These are phyloP conservation scores for Amazona guildingii DNA, from an alignment of 2,113 vertebrate species.

Conservation along the genomic window DNA sequence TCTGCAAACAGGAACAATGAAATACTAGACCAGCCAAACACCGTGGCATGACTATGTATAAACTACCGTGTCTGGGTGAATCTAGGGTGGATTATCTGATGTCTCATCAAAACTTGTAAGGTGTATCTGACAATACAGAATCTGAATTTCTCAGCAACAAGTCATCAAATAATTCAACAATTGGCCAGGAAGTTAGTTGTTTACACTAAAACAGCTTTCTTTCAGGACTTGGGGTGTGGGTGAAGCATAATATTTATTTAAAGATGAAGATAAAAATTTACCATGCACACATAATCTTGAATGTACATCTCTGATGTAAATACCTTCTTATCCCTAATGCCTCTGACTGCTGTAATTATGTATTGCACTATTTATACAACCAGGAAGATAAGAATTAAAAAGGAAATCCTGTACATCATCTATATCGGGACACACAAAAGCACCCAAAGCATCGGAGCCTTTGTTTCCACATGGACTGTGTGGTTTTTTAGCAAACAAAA, in stretches of 20 bases:
- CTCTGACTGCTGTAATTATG: slow-evolving; percentile 6
- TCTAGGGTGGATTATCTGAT: not conserved
- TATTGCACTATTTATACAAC: slow-evolving; percentile 1
- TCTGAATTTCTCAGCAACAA: slow-evolving; percentile 30
- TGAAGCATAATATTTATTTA: slow-evolving; percentile 59
- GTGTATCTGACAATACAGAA: not conserved
- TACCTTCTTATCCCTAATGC: not conserved
- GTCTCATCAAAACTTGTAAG: not conserved
- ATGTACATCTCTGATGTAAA: slow-evolving; percentile 50
- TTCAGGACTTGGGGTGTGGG: slow-evolving; percentile 49
- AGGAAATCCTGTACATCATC: not conserved
- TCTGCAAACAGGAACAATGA: not conserved
- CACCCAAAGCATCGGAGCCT: not conserved
- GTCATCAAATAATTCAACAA: slow-evolving; percentile 14
- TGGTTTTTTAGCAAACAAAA: not conserved
- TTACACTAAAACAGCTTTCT: slow-evolving; percentile 46
- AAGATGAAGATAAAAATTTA: slow-evolving; percentile 36
- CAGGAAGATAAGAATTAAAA: not conserved
- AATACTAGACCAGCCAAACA: not conserved
- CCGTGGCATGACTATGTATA: not conserved
- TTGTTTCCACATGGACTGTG: not conserved
- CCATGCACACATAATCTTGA: not conserved
- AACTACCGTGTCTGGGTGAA: not conserved
- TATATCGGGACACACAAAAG: not conserved
- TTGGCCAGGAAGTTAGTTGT: slow-evolving; percentile 39